phyloP scores from a whole-genome alignment of 2,888 invertebrate species.

The Nysson spinosus region DNA sequence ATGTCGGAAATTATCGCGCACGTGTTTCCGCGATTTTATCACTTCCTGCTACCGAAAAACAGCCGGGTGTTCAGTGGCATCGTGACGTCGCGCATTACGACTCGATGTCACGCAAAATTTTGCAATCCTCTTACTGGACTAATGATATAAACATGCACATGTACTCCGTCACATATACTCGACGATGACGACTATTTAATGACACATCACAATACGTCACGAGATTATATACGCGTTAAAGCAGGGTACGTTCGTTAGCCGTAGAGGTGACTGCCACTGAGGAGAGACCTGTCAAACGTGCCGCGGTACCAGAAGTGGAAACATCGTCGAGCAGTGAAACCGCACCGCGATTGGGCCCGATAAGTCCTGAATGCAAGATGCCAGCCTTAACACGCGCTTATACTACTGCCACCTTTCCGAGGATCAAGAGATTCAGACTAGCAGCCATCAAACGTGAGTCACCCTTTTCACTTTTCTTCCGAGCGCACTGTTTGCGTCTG shows the following conservation, averaged over 20 bases:
- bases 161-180: too few species aligned
- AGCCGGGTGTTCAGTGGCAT: not conserved
- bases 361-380: conserved; percentile 54
- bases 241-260: conserved; percentile 50
- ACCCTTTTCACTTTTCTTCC: not conserved
- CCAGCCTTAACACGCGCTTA: conserved; percentile 65
- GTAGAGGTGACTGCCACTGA: conserved; percentile 57
- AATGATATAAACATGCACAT: conserved; percentile 41
- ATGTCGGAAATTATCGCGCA: too few species aligned
- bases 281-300: conserved; percentile 58
- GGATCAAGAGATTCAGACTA: conserved; percentile 65
- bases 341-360: conserved; percentile 6
- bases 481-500: too few species aligned
- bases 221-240: conserved; percentile 35
- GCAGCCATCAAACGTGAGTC: conserved; percentile 61
- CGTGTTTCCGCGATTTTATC: not conserved
- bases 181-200: conserved; percentile 18
- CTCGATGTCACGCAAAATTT: conserved; percentile 25
- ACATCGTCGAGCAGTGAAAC: conserved; percentile 36
- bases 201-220: conserved; percentile 37
- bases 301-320: conserved; percentile 51
- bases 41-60: not conserved
- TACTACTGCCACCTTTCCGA: conserved; percentile 64
- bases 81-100: not conserved
- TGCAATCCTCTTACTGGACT: conserved; percentile 34